Evolutionary conservation across 2,113 vertebrate genomes (phyloP).

Genomic region (Morone chrysops): DNA sequence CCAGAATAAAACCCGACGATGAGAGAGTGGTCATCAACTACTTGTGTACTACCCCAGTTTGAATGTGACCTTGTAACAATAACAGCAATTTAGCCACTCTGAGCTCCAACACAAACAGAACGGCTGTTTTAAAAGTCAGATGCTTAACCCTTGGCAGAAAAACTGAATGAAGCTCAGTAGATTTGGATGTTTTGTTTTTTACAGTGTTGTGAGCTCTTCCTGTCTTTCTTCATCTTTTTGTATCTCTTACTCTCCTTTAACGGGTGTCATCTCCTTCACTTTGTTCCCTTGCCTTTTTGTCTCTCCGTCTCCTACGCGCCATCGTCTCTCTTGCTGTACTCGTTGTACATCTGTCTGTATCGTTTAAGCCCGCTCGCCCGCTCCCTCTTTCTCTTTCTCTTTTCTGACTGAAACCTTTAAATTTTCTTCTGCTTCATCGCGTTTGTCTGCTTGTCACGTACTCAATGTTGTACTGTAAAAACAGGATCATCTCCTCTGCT

Average conservation of each 20-base stretch:
- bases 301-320: not conserved
- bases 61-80: too few relatives aligned
- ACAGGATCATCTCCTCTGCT: conserved; percentile 59
- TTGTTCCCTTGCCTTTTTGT: conserved; percentile 17
- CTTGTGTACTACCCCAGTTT: too few relatives aligned
- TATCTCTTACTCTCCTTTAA: conserved; percentile 2
- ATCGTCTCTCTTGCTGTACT: not conserved
- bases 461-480: conserved; percentile 49
- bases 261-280: conserved; percentile 20
- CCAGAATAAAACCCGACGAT: too few relatives aligned
- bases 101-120: not conserved
- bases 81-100: too few relatives aligned
- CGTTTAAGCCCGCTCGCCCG: conserved; percentile 15
- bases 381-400: not conserved
- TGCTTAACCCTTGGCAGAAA: not conserved
- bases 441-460: conserved; percentile 58
- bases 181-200: not conserved
- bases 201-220: conserved; percentile 31
- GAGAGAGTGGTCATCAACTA: too few relatives aligned
- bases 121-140: not conserved
- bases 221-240: conserved; percentile 39
- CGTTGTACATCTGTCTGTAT: not conserved
- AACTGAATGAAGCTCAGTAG: not conserved
- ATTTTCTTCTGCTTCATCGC: conserved; percentile 42
- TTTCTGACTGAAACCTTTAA: conserved; percentile 51